These are phyloP conservation scores for Stegana nigrithorax DNA, from an alignment of 2,888 invertebrate species.

Conservation along the genomic window DNA sequence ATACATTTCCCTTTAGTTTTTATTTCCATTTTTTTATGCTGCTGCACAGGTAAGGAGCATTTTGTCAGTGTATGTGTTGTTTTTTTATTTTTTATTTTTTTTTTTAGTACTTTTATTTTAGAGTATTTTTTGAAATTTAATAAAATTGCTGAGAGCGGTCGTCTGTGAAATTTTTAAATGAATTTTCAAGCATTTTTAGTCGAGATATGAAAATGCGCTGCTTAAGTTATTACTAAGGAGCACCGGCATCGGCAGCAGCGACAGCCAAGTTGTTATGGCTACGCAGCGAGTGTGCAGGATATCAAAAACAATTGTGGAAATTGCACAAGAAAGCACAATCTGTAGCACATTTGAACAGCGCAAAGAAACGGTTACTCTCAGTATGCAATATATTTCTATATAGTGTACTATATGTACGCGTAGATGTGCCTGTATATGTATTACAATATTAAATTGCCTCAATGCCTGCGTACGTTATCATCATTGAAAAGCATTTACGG, in stretches of 20 bases:
- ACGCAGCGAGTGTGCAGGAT: background rate
- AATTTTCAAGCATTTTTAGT: background rate
- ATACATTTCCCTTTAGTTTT: constrained; percentile 24
- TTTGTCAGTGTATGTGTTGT: no score
- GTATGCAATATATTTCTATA: constrained; percentile 38
- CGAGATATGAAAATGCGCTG: background rate
- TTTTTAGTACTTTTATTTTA: background rate
- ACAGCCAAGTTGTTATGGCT: background rate
- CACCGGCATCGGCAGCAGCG: background rate
- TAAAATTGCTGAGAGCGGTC: no score
- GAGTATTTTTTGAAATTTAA: background rate
- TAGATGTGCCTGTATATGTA: constrained; percentile 47
- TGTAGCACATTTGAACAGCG: constrained; percentile 36
- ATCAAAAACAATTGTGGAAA: constrained; percentile 43
- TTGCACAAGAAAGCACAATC: constrained; percentile 1
- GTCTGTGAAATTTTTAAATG: background rate
- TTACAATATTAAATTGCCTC: constrained; percentile 42
- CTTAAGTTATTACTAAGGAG: no score
- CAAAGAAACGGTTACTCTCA: constrained; percentile 56
- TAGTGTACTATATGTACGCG: constrained; percentile 39
- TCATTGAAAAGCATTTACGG: background rate
- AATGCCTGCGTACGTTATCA: background rate
- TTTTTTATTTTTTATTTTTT: no score
- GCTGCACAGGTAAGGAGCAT: background rate
- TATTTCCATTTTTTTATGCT: constrained; percentile 33